A percentile compares a stretch with the other conserved stretches of the same genome.
phyloP scores from a whole-genome alignment of 2,888 invertebrate species.

The Morinoia aosen region DNA sequence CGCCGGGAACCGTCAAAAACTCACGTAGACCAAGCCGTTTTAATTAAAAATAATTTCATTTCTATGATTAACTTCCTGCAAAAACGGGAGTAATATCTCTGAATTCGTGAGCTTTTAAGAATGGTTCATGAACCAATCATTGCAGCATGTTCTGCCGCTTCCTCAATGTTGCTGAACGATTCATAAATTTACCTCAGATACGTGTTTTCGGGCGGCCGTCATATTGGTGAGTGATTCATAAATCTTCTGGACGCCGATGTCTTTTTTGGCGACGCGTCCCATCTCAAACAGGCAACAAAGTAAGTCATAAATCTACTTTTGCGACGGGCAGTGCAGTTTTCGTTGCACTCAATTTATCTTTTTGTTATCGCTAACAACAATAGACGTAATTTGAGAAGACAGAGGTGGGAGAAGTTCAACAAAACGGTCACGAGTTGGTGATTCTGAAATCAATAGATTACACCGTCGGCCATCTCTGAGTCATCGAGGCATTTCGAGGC shows the following conservation, averaged over 20 bases:
- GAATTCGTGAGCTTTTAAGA: not conserved
- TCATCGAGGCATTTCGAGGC: not conserved
- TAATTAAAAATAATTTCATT: not conserved
- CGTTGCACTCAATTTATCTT: not conserved
- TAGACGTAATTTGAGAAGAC: not conserved
- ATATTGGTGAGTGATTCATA: not conserved
- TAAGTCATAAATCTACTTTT: not conserved
- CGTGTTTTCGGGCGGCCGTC: not conserved
- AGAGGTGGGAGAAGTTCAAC: not conserved
- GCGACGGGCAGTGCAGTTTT: not conserved
- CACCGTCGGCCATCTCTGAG: not conserved
- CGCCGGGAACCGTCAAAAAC: not conserved
- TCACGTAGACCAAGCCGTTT: not conserved
- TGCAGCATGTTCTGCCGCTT: not conserved
- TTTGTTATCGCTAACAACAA: not conserved
- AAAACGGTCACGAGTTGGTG: constrained; percentile 4
- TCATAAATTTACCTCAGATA: not conserved
- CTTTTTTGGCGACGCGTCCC: not conserved
- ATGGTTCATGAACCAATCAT: not conserved
- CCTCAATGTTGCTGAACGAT: not conserved
- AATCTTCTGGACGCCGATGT: constrained; percentile 1
- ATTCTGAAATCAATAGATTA: not conserved
- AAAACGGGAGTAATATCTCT: not conserved
- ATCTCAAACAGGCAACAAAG: not conserved
- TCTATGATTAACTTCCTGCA: not conserved